Conservation (phyloP, 1,140 invertebrate genomes). For the Pogonus chalceus region DNA sequence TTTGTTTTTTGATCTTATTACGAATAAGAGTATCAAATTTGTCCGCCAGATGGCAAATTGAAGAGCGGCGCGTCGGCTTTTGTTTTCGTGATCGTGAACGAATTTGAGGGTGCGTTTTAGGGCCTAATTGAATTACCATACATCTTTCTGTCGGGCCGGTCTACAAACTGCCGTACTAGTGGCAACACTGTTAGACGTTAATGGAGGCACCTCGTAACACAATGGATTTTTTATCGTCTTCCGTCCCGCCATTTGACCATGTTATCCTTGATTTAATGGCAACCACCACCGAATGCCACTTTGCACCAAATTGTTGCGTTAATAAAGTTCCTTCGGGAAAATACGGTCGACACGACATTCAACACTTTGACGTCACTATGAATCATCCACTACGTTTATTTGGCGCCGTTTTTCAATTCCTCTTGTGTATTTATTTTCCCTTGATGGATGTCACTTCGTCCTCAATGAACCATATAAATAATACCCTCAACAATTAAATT, state of each 20-base stretch:
- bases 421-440: too few species aligned
- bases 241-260: neutral
- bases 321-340: neutral
- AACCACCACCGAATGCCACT: neutral
- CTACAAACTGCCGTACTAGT: neutral
- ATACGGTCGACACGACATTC: neutral
- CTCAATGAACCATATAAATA: too few species aligned
- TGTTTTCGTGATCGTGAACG: too few species aligned
- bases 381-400: too few species aligned
- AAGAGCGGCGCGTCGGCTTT: too few species aligned
- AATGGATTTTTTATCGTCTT: neutral
- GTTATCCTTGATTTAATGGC: neutral
- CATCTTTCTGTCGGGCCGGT: neutral
- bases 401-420: too few species aligned
- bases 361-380: neutral
- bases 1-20: too few species aligned
- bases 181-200: neutral
- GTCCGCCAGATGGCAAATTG: too few species aligned
- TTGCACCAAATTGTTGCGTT: constrained; percentile 1
- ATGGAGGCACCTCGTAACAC: neutral
- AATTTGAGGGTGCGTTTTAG: neutral
- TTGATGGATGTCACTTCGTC: too few species aligned
- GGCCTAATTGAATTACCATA: neutral
- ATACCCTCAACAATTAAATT: neutral
- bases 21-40: too few species aligned